phyloP scores from a whole-genome alignment of 1,140 invertebrate genomes.

The Geopemphigus sp. region DNA sequence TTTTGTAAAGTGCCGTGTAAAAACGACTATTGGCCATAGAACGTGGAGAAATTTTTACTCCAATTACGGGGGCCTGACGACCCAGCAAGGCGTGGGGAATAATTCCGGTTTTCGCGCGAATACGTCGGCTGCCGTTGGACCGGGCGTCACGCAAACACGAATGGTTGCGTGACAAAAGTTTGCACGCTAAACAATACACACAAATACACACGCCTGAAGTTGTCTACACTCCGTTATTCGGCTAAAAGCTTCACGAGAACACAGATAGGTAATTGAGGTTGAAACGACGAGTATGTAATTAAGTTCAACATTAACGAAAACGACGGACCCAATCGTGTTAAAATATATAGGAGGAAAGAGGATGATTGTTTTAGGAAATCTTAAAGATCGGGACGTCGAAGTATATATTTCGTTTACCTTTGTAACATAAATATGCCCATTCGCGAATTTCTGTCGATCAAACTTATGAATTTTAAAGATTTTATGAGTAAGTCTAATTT shows the following conservation, averaged over 20 bases:
- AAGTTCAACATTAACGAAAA: conserved; percentile 8
- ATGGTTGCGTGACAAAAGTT: background rate
- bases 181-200: background rate
- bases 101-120: background rate
- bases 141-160: background rate
- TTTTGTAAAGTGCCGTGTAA: background rate
- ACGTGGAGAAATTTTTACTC: background rate
- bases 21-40: background rate
- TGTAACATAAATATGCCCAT: too few relatives aligned
- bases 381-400: too few relatives aligned
- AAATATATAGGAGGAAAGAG: too few relatives aligned
- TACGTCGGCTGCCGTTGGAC: too few relatives aligned
- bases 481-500: too few relatives aligned
- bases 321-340: background rate
- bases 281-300: background rate
- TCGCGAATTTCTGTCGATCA: too few relatives aligned
- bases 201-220: background rate
- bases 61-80: background rate
- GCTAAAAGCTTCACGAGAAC: background rate
- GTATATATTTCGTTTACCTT: too few relatives aligned
- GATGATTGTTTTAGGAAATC: too few relatives aligned
- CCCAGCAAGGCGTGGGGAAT: background rate
- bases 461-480: too few relatives aligned
- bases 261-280: background rate
- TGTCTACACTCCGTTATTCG: background rate